Percentiles rank a stretch among this genome's conserved stretches.
Evolutionary conservation across 2,888 invertebrate genomes (phyloP).

Genomic region (Noctua janthina): DNA sequence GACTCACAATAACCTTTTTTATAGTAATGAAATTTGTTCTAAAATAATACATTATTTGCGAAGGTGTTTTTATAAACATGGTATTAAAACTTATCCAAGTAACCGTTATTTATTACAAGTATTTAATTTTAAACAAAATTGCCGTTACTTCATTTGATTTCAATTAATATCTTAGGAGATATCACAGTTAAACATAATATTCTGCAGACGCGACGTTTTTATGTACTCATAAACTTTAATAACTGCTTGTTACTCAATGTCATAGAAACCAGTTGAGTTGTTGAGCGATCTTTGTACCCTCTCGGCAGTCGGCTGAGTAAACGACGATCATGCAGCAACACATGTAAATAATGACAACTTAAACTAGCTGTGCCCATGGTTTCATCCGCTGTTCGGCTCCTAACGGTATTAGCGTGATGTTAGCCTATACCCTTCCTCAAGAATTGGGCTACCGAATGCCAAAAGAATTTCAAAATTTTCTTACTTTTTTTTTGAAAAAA

Average conservation of each 20-base stretch:
- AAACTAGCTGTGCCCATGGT: not conserved
- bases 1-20: too few species aligned
- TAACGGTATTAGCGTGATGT: not conserved
- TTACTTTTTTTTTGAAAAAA: too few species aligned
- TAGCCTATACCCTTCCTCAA: not conserved
- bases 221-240: conserved; percentile 31
- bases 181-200: not conserved
- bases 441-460: not conserved
- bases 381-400: not conserved
- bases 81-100: too few species aligned
- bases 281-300: conserved; percentile 49
- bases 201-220: not conserved
- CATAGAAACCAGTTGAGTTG: conserved; percentile 22
- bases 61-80: too few species aligned
- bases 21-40: too few species aligned
- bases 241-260: conserved; percentile 40
- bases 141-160: too few species aligned
- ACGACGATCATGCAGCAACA: conserved; percentile 12
- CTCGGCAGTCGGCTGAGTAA: conserved; percentile 12
- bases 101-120: too few species aligned
- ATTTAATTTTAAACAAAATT: too few species aligned
- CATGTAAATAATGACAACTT: conserved; percentile 17
- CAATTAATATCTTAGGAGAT: too few species aligned
- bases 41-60: too few species aligned
- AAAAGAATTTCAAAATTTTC: too few species aligned